These are phyloP conservation scores for Anas georgica DNA, from an alignment of 2,797 vertebrate genomes.

Conservation along the genomic window DNA sequence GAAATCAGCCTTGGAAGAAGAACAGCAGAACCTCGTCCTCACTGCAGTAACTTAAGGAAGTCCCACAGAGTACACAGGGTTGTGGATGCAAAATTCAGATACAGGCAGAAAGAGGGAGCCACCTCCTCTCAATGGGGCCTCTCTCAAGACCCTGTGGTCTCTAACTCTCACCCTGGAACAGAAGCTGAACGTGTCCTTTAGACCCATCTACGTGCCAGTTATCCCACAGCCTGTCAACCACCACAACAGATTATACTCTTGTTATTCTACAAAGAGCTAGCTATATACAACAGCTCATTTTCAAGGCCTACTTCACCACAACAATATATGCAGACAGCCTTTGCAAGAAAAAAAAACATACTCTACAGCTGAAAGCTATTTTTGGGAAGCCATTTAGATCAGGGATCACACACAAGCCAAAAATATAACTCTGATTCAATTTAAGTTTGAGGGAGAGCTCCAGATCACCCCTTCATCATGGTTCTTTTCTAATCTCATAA, in stretches of 20 bases:
- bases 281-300: not conserved
- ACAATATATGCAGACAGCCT: not conserved
- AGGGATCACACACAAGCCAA: not conserved
- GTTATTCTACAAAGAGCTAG: not conserved
- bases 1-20: not conserved
- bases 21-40: not conserved
- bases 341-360: not conserved
- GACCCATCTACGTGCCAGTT: not conserved
- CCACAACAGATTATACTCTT: too few species aligned
- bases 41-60: not conserved
- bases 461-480: not conserved
- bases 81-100: not conserved
- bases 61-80: not conserved
- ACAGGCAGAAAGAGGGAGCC: not conserved
- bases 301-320: not conserved
- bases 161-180: not conserved
- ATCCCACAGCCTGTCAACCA: not conserved
- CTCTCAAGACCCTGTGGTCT: not conserved
- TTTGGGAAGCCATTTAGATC: not conserved
- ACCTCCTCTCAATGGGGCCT: not conserved
- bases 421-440: not conserved
- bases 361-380: not conserved
- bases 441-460: not conserved
- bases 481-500: not conserved
- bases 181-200: not conserved